phyloP scores from a whole-genome alignment of 2,888 invertebrate species.

The Heliconius ethilla region DNA sequence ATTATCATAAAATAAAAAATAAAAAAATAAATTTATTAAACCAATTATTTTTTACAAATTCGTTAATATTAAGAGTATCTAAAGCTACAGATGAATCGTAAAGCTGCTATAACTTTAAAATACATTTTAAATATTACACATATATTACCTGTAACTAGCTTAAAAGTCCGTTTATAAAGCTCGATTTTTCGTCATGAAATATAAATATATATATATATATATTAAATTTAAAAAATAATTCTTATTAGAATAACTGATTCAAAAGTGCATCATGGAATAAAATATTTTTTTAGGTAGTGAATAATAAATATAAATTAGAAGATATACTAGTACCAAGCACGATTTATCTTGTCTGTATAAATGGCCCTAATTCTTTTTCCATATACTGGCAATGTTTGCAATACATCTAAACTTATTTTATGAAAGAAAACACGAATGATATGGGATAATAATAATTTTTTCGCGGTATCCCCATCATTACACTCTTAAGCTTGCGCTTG shows the following conservation, averaged over 20 bases:
- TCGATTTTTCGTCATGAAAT: not conserved
- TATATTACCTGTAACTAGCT: constrained; percentile 5
- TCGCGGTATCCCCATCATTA: constrained; percentile 55
- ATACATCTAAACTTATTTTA: constrained; percentile 49
- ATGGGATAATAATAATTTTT: constrained; percentile 54
- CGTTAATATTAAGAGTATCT: not conserved
- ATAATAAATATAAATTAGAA: not conserved
- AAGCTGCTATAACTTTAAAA: not conserved
- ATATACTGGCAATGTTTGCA: constrained; percentile 49
- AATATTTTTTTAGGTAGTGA: not conserved
- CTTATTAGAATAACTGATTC: not conserved
- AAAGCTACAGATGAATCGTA: not conserved
- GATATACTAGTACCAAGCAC: not conserved
- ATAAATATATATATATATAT: not conserved
- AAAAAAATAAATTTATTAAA: not conserved
- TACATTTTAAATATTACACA: not conserved
- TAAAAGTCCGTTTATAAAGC: constrained; percentile 31
- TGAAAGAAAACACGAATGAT: constrained; percentile 51
- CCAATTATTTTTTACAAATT: not conserved
- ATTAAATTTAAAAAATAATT: not conserved
- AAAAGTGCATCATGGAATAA: not conserved
- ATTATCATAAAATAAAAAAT: not conserved
- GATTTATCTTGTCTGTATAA: constrained; percentile 19
- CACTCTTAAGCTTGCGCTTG: constrained; percentile 37
- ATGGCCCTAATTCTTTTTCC: constrained; percentile 37